Conservation (phyloP, 1,140 invertebrate genomes). For the Drosophila murphyi region DNA sequence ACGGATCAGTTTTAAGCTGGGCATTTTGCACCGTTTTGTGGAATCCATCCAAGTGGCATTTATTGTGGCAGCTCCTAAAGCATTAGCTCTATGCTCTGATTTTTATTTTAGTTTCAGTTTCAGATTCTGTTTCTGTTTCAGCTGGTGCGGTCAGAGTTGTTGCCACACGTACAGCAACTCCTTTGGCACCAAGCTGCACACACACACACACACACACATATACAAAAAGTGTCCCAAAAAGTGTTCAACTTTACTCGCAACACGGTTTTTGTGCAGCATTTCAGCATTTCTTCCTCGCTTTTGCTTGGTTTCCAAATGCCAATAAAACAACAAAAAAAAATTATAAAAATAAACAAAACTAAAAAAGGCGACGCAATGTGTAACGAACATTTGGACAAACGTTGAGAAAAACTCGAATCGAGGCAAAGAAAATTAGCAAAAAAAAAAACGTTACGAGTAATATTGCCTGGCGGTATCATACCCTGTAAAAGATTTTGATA, state of each 20-base stretch:
- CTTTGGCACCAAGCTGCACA: conserved; percentile 14
- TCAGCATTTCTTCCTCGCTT: conserved; percentile 45
- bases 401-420: conserved; percentile 35
- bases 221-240: conserved; percentile 32
- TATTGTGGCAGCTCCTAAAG: conserved; percentile 36
- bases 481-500: conserved; percentile 10
- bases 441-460: conserved; percentile 6
- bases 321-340: conserved; percentile 40
- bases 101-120: conserved; percentile 11
- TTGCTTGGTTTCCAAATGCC: conserved; percentile 75
- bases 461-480: not conserved
- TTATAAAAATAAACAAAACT: conserved; percentile 11
- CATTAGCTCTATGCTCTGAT: conserved; percentile 30
- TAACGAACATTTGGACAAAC: conserved; percentile 45
- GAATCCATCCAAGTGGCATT: conserved; percentile 39
- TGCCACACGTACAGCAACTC: conserved; percentile 28
- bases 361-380: conserved; percentile 29
- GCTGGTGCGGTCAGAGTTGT: conserved; percentile 17
- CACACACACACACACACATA: not conserved
- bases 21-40: conserved; percentile 24
- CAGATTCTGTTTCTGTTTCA: not conserved
- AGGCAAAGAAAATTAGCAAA: conserved; percentile 21
- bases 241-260: conserved; percentile 21
- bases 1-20: conserved; percentile 28
- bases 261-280: conserved; percentile 45